Conservation (phyloP, 2,888 invertebrate genomes). For the Drosophila rellima region DNA sequence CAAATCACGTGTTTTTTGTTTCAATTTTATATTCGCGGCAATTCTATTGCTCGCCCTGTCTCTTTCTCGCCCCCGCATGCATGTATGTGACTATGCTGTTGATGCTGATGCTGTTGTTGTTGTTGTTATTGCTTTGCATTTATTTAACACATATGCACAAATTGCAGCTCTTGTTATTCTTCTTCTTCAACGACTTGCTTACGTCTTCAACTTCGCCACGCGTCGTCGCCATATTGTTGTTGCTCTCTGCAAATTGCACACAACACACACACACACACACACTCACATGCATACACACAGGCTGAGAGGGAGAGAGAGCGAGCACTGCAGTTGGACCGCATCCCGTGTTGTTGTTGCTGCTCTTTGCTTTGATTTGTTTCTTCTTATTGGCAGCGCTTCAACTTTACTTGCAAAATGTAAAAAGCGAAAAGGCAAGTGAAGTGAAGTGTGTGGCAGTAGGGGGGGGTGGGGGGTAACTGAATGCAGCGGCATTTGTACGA, state of each 20-base stretch:
- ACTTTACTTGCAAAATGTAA: slow-evolving; percentile 31
- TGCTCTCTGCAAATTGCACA: slow-evolving; percentile 48
- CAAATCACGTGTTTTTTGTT: slow-evolving; percentile 22
- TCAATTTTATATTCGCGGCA: slow-evolving; percentile 3
- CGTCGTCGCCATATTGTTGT: slow-evolving; percentile 24
- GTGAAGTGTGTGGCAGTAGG: not conserved
- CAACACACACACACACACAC: slow-evolving; percentile 26
- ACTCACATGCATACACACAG: not conserved
- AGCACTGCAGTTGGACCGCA: slow-evolving; percentile 40
- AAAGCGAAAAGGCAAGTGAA: slow-evolving; percentile 12
- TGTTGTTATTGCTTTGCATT: slow-evolving; percentile 16
- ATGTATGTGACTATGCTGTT: too few species aligned
- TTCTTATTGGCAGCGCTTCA: slow-evolving; percentile 63
- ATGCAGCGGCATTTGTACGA: slow-evolving; percentile 21
- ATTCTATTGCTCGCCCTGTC: not conserved
- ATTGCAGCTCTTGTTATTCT: slow-evolving; percentile 20
- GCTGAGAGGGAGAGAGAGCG: not conserved
- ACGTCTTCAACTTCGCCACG: slow-evolving; percentile 30
- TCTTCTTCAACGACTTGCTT: slow-evolving; percentile 1
- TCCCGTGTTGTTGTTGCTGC: slow-evolving; percentile 7
- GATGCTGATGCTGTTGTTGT: slow-evolving; percentile 8
- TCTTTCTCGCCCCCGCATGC: not conserved
- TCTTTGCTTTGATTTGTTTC: slow-evolving; percentile 32
- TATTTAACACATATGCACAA: slow-evolving; percentile 9
- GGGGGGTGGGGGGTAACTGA: not conserved